These are phyloP conservation scores for Sander lucioperca DNA, from an alignment of 2,113 vertebrate genomes.

Conservation along the genomic window DNA sequence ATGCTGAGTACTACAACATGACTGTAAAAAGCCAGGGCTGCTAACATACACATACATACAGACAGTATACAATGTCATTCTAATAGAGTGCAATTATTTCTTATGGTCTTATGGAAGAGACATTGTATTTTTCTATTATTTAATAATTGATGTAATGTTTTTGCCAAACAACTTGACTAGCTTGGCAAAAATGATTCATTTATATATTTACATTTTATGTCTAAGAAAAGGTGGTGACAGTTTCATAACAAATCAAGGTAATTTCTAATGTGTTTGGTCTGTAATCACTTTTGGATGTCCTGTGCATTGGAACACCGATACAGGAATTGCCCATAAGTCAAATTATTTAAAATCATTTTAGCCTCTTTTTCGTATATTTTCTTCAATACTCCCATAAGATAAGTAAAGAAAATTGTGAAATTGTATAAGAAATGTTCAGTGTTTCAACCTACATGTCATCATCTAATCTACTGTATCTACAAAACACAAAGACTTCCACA, in stretches of 20 bases:
- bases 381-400: too few species aligned
- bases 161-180: not conserved
- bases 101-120: not conserved
- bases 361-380: not conserved
- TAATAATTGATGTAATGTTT: not conserved
- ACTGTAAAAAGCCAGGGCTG: slow-evolving; percentile 6
- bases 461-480: not conserved
- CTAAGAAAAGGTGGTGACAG: not conserved
- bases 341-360: not conserved
- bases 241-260: not conserved
- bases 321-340: not conserved
- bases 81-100: not conserved
- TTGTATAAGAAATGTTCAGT: too few species aligned
- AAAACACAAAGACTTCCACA: too few species aligned
- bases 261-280: not conserved
- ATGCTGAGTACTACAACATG: slow-evolving; percentile 30
- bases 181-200: not conserved
- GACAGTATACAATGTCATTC: too few species aligned
- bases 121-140: not conserved
- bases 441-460: not conserved
- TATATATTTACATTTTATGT: not conserved
- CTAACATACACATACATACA: not conserved
- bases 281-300: not conserved
- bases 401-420: too few species aligned
- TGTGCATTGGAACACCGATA: not conserved